Evolutionary conservation across 1,140 invertebrate species (phyloP).

Genomic region (Drosophila ambigua): DNA sequence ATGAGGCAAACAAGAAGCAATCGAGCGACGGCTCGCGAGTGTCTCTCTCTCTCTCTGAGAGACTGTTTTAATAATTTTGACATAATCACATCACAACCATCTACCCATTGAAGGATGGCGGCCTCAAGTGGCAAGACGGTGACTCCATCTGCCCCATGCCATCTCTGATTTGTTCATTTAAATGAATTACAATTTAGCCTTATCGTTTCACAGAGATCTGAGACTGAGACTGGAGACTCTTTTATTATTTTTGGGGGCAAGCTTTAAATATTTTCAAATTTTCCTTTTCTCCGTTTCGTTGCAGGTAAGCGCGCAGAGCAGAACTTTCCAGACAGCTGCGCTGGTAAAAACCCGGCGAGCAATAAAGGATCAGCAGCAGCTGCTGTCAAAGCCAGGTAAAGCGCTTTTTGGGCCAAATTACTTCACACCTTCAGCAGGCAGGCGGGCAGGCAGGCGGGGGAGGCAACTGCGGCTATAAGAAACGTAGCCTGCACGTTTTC

Average conservation of each 20-base stretch:
- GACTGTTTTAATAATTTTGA: slow-evolving; percentile 82
- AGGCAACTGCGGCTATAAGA: slow-evolving; percentile 1
- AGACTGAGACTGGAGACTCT: slow-evolving; percentile 16
- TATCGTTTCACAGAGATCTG: slow-evolving; percentile 73
- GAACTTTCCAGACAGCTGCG: slow-evolving; percentile 62
- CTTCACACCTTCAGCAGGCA: slow-evolving; percentile 58
- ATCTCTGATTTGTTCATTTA: slow-evolving; percentile 76
- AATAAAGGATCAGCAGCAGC: slow-evolving; percentile 24
- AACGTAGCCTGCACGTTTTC: slow-evolving; percentile 63
- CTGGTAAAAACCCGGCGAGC: slow-evolving; percentile 42
- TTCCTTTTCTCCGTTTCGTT: background rate
- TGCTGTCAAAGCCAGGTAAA: slow-evolving; percentile 49
- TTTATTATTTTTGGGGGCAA: slow-evolving; percentile 1
- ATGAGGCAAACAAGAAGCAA: slow-evolving; percentile 18
- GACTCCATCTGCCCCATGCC: slow-evolving; percentile 8
- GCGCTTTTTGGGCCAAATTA: slow-evolving; percentile 51
- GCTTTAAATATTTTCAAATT: slow-evolving; percentile 26
- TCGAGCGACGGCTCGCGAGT: background rate
- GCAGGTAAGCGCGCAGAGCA: slow-evolving; percentile 37
- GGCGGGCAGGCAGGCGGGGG: background rate
- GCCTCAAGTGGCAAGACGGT: slow-evolving; percentile 57
- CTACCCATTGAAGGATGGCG: slow-evolving; percentile 41
- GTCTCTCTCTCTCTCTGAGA: slow-evolving; percentile 18
- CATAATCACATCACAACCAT: slow-evolving; percentile 80
- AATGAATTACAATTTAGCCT: slow-evolving; percentile 77